Evolutionary conservation across 2,888 invertebrate genomes (phyloP), one percentile per base, ranked within the genome.

Genomic region (Scaptomyza polygonia): DNA sequence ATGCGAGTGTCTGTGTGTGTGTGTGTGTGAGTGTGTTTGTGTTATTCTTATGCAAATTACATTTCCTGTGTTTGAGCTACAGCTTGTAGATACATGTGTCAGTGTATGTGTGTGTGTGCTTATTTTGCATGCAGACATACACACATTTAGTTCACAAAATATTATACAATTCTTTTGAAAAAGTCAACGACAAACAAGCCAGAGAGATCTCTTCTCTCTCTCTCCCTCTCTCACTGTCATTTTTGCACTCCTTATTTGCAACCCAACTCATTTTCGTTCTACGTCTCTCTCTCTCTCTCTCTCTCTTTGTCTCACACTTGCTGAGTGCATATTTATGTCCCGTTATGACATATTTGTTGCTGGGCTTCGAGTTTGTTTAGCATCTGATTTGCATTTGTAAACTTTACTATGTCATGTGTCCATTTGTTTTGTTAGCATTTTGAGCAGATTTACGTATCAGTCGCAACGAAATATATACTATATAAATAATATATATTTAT

Each of bases 21-120:
- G 54, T 80, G 62, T 73, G 72, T 86, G n/a, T 34, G 44, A 58
- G 44, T 48, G 63, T 53, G 34, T 74, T 57, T 80, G 62, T 73
- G 72, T 86, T 84, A 86, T 84, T 86, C 86, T 84, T 84, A 84
- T 84, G 84, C 86, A 84, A 84, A 86, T 84, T 84, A 86, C 85
- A 84, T 83, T 84, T 84, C 86, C 85, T 84, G 77, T 83, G 83
- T 84, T 83, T 84, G 84, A 86, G 83, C 86, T 83, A 86, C 84
- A 83, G 86, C 83, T 77, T 86, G 86, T 84, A 86, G 81, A 62
- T 81, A 81, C 83, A 86, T 79, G 68, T 83, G 79, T 83, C 77
- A 67, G 66, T 53, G 43, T 61, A 44, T 45, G 51, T 67, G 39
- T 36, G 8, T 42, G 54, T 72, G 39, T 77, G 54, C 77, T 66